phyloP scores from a whole-genome alignment of 37 sponge, comb jelly and placozoan genomes.

The Mnemiopsis leidyi region DNA sequence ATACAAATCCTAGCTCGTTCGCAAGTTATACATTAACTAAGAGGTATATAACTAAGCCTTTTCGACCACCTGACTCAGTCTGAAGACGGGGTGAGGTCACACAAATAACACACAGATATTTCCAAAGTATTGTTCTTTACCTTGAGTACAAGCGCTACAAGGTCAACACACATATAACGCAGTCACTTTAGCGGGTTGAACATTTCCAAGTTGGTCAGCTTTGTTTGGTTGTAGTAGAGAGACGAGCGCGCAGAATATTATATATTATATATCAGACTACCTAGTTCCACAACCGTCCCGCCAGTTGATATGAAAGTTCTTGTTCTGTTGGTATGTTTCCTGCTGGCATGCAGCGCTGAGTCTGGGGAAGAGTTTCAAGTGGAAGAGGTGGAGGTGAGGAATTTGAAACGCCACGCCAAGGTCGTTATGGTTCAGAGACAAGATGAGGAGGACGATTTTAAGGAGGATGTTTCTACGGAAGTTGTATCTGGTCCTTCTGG shows the following conservation, averaged over 20 bases:
- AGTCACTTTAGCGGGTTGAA: background rate
- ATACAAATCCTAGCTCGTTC: too few species aligned
- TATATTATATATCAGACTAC: too few species aligned
- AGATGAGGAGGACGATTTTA: conserved; percentile 16
- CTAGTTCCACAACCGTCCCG: background rate
- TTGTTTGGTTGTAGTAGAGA: background rate
- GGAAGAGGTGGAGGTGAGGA: background rate
- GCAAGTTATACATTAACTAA: too few species aligned
- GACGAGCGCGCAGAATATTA: too few species aligned
- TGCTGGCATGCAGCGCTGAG: background rate
- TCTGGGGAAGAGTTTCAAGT: background rate
- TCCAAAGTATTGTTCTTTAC: too few species aligned
- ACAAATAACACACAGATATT: too few species aligned
- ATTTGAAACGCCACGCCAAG: background rate
- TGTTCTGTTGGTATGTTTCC: background rate
- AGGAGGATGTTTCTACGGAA: too few species aligned
- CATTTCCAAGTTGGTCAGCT: background rate
- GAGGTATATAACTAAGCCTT: too few species aligned
- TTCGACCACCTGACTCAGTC: too few species aligned
- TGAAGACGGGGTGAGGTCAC: too few species aligned
- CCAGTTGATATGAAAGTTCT: background rate
- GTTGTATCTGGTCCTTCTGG: background rate
- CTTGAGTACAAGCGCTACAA: too few species aligned
- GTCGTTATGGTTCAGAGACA: background rate
- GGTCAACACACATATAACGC: background rate